Evolutionary conservation across 2,113 vertebrate genomes (phyloP).

Genomic region (Clarias batrachus): DNA sequence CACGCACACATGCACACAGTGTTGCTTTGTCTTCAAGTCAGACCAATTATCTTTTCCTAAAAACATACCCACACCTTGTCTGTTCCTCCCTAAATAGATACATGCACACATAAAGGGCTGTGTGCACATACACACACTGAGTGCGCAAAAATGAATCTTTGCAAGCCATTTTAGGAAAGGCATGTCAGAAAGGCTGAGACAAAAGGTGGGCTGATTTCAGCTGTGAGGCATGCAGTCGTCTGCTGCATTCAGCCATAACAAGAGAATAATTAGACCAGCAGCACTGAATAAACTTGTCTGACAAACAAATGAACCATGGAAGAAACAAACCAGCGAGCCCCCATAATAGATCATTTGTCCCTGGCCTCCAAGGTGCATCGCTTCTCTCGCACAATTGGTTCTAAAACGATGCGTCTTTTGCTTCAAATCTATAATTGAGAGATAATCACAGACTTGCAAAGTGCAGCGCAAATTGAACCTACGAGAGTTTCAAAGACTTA

Average conservation of each 20-base stretch:
- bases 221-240: conserved; percentile 41
- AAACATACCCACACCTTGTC: conserved; percentile 25
- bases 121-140: neutral
- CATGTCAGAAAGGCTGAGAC: conserved; percentile 37
- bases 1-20: neutral
- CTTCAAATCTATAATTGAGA: conserved; percentile 46
- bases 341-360: conserved; percentile 41
- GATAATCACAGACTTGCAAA: conserved; percentile 17
- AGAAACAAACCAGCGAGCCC: conserved; percentile 45
- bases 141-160: conserved; percentile 13
- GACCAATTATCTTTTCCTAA: conserved; percentile 21
- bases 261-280: conserved; percentile 55
- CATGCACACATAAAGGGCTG: conserved; percentile 42
- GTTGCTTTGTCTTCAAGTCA: neutral
- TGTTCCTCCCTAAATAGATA: conserved; percentile 42
- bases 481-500: conserved; percentile 1
- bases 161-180: conserved; percentile 35
- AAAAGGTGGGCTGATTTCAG: conserved; percentile 36
- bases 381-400: conserved; percentile 41
- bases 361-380: conserved; percentile 48
- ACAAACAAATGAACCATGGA: conserved; percentile 49
- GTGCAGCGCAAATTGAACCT: conserved; percentile 17
- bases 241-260: conserved; percentile 51
- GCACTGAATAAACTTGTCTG: conserved; percentile 51
- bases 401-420: conserved; percentile 28